Base-by-base conservation (phyloP, 1,140 invertebrate genomes). In the Ptiloglossa arizonensis region DNA sequence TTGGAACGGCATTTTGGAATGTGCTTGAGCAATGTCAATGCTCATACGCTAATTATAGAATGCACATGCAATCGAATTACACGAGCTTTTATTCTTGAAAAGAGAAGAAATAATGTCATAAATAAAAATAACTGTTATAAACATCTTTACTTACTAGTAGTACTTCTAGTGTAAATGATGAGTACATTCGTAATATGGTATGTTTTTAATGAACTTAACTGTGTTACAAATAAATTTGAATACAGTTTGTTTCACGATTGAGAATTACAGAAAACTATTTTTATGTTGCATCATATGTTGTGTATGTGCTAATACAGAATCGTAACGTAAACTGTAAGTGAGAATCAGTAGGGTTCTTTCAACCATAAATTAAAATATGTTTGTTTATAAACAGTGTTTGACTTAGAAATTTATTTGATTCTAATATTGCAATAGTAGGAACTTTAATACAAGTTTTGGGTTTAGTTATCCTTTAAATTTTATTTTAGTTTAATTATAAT, bases 21-120 rank as follows among this genome's bases (percentile, higher is more conserved):
- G 50, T 32, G 35, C 35, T 56, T 41, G 50, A 13, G n/a, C 50
- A 74, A 63, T 64, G 52, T 75, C 41, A 75, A 59, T 48, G 63
- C 52, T 68, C 41, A 48, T 41, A 17, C 6, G 19, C 52, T 68
- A 68, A 75, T 68, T 68, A 75, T 68, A 75, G 64, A 75, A 75
- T 4, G 41, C 41, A 27, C 17, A 67, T 59, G 29, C 17, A 68
- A 68, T 75, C 64, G 13, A 68, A 67, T 68, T 75, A 68, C 52
- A 41, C 72, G 24, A 67, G 38, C 41, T n/a, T 38, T 67, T 67
- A 46, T 57, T 48, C 32, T 63, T 35, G n/a, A 57, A 38, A 32
- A 35, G 32, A 75, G 19, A 41, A 38, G 56, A 19, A 57, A 15
- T 19, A 67, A 67, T n/a, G 5, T 27, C 67, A 74, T 46, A 67